Percentiles rank a stretch among this genome's conserved stretches.
Evolutionary conservation across 2,113 vertebrate genomes (phyloP).

Genomic region (Eidolon helvum): DNA sequence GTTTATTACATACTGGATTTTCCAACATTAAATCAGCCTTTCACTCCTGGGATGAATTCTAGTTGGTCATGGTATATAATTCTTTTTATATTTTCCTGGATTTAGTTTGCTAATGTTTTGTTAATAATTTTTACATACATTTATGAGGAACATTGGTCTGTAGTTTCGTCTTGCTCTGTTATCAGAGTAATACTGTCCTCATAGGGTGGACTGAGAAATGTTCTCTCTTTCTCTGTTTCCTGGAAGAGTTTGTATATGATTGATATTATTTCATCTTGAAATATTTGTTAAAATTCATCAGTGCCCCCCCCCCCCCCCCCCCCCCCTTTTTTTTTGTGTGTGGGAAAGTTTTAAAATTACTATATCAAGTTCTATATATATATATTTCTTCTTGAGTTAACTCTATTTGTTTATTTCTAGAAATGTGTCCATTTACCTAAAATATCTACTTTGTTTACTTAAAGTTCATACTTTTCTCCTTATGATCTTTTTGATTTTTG

Average conservation of each 20-base stretch:
- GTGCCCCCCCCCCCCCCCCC: too few species aligned
- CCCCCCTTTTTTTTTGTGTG: background rate
- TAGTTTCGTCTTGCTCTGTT: background rate
- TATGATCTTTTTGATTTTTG: background rate
- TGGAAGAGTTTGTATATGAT: background rate
- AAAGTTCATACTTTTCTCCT: background rate
- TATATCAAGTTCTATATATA: background rate
- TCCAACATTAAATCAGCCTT: background rate
- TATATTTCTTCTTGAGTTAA: background rate
- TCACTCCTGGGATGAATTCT: background rate
- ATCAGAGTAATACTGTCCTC: background rate
- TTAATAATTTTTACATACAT: background rate
- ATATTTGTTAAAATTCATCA: background rate
- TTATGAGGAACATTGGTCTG: background rate
- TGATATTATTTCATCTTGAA: background rate
- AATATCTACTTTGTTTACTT: background rate
- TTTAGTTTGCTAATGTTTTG: background rate
- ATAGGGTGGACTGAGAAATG: background rate
- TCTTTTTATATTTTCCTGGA: background rate
- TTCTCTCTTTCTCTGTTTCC: background rate
- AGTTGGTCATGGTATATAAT: background rate
- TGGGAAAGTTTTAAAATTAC: background rate
- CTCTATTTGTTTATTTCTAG: background rate
- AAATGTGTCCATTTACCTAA: background rate
- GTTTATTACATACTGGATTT: background rate